phyloP scores from a whole-genome alignment of 2,888 invertebrate species.

The Polydrusus tereticollis region DNA sequence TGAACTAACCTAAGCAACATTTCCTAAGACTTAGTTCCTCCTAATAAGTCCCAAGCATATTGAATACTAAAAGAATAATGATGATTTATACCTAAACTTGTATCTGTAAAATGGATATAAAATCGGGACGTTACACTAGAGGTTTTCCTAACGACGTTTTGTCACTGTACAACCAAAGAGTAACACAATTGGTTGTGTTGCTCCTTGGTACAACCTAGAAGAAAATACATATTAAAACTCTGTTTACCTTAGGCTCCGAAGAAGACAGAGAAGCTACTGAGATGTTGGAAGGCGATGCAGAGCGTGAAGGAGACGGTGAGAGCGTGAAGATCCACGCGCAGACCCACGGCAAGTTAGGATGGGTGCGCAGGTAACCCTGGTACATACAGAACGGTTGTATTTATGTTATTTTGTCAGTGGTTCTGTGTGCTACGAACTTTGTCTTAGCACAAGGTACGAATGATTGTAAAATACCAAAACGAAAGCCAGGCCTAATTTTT shows the following conservation, averaged over 20 bases:
- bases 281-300: constrained; percentile 99
- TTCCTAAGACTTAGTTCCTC: too few relatives aligned
- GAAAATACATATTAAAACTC: background rate
- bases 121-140: too few relatives aligned
- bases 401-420: background rate
- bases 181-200: too few relatives aligned
- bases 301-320: constrained; percentile 98
- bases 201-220: too few relatives aligned
- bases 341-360: constrained; percentile 91
- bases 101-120: too few relatives aligned
- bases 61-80: too few relatives aligned
- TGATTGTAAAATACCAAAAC: too few relatives aligned
- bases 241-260: constrained; percentile 84
- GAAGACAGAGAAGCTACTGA: constrained; percentile 99
- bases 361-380: constrained; percentile 97
- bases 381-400: constrained; percentile 69
- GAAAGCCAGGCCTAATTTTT: background rate
- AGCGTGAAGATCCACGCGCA: constrained; percentile 98
- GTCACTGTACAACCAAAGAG: too few relatives aligned
- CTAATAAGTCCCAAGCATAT: too few relatives aligned
- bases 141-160: too few relatives aligned
- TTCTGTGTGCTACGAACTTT: background rate
- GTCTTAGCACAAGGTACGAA: background rate
- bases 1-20: too few relatives aligned
- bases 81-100: too few relatives aligned